Percentiles rank a stretch among this genome's conserved stretches.
Conservation (phyloP, 2,888 invertebrate species). For the Meta bourneti region DNA sequence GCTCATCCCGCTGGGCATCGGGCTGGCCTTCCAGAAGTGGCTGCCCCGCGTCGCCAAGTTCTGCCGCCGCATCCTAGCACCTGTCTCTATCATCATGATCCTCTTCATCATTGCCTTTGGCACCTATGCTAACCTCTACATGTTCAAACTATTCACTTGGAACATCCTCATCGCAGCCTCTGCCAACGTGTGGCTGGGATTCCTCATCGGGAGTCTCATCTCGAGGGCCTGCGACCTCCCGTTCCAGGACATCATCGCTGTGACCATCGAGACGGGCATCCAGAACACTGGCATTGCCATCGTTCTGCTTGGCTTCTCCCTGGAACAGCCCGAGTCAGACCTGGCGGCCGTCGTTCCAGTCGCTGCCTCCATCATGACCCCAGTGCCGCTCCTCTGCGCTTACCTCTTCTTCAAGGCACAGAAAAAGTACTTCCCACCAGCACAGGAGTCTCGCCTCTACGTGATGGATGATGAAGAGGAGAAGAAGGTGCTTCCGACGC, state of each 20-base stretch:
- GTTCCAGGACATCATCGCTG: slow-evolving; percentile 87
- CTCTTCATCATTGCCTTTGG: slow-evolving; percentile 93
- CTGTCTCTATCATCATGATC: slow-evolving; percentile 89
- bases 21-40: slow-evolving; percentile 80
- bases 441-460: slow-evolving; percentile 39
- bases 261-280: slow-evolving; percentile 93
- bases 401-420: slow-evolving; percentile 69
- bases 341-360: slow-evolving; percentile 83
- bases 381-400: slow-evolving; percentile 86
- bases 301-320: slow-evolving; percentile 89
- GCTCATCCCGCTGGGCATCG: slow-evolving; percentile 86
- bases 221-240: slow-evolving; percentile 86
- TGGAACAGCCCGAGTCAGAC: slow-evolving; percentile 92
- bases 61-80: slow-evolving; percentile 90
- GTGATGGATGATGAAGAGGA: slow-evolving; percentile 71
- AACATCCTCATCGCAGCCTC: slow-evolving; percentile 89
- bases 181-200: slow-evolving; percentile 91
- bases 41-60: slow-evolving; percentile 79
- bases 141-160: slow-evolving; percentile 93
- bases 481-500: slow-evolving; percentile 57
- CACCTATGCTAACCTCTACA: slow-evolving; percentile 91
- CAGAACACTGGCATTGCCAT: slow-evolving; percentile 96
- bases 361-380: slow-evolving; percentile 85
- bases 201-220: slow-evolving; percentile 85
- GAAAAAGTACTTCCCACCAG: slow-evolving; percentile 45